Evolutionary conservation across 2,888 invertebrate genomes (phyloP).

Genomic region (Ecliptopera silaceata): DNA sequence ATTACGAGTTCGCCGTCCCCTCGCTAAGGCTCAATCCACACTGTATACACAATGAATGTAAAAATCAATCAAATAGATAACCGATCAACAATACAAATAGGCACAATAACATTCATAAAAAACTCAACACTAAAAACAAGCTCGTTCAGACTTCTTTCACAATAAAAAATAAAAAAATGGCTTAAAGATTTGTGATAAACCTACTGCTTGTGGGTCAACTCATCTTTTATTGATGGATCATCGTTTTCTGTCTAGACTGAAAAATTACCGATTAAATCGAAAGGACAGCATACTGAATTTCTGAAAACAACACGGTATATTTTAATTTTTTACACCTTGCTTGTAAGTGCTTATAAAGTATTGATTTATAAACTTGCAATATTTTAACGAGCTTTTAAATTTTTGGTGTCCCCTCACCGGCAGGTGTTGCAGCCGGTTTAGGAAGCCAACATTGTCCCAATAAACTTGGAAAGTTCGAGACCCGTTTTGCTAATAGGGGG

Average conservation of each 20-base stretch:
- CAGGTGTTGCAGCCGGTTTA: slow-evolving; percentile 64
- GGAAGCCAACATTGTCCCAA: slow-evolving; percentile 51
- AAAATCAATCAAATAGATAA: not conserved
- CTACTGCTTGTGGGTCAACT: slow-evolving; percentile 18
- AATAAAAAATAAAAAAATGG: not conserved
- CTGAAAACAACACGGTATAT: not conserved
- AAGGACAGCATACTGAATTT: not conserved
- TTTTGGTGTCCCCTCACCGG: slow-evolving; percentile 52
- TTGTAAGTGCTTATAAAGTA: slow-evolving; percentile 10
- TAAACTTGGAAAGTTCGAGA: slow-evolving; percentile 56
- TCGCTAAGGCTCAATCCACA: slow-evolving; percentile 27
- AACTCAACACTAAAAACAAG: not conserved
- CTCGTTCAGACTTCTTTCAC: not conserved
- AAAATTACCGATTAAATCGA: slow-evolving; percentile 8
- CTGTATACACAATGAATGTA: slow-evolving; percentile 20
- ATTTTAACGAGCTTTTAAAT: slow-evolving; percentile 45
- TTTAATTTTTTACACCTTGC: not conserved
- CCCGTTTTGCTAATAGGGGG: slow-evolving; percentile 54
- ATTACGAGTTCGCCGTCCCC: slow-evolving; percentile 54
- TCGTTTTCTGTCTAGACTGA: slow-evolving; percentile 21
- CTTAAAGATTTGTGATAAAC: slow-evolving; percentile 8
- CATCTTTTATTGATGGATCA: slow-evolving; percentile 18
- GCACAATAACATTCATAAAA: not conserved
- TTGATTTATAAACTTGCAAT: slow-evolving; percentile 33
- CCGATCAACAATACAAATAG: not conserved